Conservation (phyloP, 2,113 vertebrate genomes). For the Sialia sialis region DNA sequence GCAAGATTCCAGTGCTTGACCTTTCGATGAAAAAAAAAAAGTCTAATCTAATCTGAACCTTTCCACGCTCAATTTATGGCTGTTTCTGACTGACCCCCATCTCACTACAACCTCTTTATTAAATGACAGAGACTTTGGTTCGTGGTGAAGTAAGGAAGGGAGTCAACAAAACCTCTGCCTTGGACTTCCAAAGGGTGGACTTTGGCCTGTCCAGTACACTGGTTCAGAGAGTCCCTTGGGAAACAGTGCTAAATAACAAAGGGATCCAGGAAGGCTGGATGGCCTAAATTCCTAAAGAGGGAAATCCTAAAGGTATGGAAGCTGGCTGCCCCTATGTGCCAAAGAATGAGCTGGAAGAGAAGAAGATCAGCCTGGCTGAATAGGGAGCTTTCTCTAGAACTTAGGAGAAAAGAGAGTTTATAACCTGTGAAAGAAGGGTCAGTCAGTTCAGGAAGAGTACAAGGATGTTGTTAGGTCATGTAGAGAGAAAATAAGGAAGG, state of each 20-base stretch:
- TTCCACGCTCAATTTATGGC: accelerated
- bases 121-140: not conserved
- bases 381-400: not conserved
- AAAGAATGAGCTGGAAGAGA: not conserved
- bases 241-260: not conserved
- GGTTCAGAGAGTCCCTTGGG: not conserved
- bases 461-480: not conserved
- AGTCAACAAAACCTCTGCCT: not conserved
- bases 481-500: not conserved
- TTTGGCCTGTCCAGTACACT: not conserved
- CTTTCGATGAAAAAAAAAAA: not conserved
- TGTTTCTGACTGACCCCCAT: not conserved
- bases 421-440: not conserved
- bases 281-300: not conserved
- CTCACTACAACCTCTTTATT: not conserved
- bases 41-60: not conserved
- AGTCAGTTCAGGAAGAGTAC: not conserved
- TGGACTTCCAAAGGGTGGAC: not conserved
- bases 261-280: not conserved
- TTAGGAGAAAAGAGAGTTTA: not conserved
- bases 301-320: not conserved
- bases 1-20: not conserved
- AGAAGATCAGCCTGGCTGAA: not conserved
- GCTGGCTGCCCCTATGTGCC: not conserved
- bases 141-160: not conserved